phyloP scores from a whole-genome alignment of 2,113 vertebrate species.

The Oncorhynchus masou region DNA sequence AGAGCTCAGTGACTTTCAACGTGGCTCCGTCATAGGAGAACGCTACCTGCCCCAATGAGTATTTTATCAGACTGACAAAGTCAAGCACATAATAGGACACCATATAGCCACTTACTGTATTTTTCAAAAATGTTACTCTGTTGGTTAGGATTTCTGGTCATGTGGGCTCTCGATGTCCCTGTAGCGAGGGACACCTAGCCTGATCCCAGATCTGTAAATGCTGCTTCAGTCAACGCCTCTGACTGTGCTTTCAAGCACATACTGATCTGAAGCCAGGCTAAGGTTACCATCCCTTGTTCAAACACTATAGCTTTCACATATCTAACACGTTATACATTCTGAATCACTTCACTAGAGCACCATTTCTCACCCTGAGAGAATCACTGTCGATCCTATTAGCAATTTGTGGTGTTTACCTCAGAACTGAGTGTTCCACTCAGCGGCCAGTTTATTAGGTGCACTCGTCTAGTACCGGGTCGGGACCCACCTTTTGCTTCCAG shows the following conservation, averaged over 20 bases:
- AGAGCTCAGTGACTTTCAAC: too few species aligned
- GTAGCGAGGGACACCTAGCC: not conserved
- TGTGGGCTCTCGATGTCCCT: not conserved
- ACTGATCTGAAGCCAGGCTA: not conserved
- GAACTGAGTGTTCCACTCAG: constrained; percentile 1
- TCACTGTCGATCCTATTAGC: constrained; percentile 9
- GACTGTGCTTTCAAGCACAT: too few species aligned
- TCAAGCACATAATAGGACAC: not conserved
- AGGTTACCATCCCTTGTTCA: not conserved
- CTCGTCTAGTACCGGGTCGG: too few species aligned
- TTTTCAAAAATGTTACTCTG: too few species aligned
- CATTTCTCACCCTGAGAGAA: constrained; percentile 4
- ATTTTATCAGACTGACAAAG: not conserved
- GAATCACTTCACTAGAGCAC: not conserved
- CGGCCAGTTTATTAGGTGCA: too few species aligned
- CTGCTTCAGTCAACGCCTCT: not conserved
- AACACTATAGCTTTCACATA: not conserved
- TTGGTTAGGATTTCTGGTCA: not conserved
- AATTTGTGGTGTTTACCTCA: constrained; percentile 45
- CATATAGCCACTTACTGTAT: not conserved
- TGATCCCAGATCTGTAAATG: not conserved
- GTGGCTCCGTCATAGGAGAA: too few species aligned
- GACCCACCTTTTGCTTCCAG: too few species aligned
- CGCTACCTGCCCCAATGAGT: not conserved
- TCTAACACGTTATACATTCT: not conserved